A percentile compares a stretch with the other conserved stretches of the same genome.
phyloP scores from a whole-genome alignment of 2,888 invertebrate genomes.

The Drosophila mimica region DNA sequence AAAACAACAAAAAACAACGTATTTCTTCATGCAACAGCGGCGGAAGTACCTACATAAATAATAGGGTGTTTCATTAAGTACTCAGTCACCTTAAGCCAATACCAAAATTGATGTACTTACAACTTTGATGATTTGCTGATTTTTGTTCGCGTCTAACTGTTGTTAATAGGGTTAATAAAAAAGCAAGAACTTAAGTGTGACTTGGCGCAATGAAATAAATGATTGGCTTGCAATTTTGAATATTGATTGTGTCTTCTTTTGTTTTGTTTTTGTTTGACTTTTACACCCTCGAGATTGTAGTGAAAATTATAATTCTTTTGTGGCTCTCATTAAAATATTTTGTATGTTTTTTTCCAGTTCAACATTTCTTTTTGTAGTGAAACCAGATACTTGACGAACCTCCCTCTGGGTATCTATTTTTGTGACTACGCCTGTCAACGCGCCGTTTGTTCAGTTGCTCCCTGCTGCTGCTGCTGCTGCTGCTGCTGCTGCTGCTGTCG shows the following conservation, averaged over 20 bases:
- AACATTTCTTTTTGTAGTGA: conserved; percentile 9
- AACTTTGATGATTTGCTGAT: conserved; percentile 12
- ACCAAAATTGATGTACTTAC: neutral
- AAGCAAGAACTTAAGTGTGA: neutral
- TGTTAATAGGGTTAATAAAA: neutral
- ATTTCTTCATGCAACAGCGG: conserved; percentile 63
- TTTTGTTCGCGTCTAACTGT: neutral
- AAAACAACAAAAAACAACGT: conserved; percentile 32
- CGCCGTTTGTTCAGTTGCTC: conserved; percentile 47
- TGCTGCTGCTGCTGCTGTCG: conserved; percentile 44
- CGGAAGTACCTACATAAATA: conserved; percentile 62
- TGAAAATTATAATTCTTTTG: neutral
- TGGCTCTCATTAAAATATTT: neutral
- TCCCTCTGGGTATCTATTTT: conserved; percentile 66
- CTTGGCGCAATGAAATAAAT: neutral
- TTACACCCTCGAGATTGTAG: neutral
- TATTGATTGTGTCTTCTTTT: neutral
- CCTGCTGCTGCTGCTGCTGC: conserved; percentile 41
- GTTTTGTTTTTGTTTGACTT: neutral
- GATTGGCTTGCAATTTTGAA: conserved; percentile 1
- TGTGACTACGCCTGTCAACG: conserved; percentile 72
- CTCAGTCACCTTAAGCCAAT: conserved; percentile 21
- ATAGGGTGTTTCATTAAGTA: conserved; percentile 50
- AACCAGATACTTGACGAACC: conserved; percentile 38
- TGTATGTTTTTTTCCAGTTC: neutral